These are phyloP conservation scores for Pelecanoides urinatrix DNA, from an alignment of 2,113 vertebrate genomes.

Conservation along the genomic window DNA sequence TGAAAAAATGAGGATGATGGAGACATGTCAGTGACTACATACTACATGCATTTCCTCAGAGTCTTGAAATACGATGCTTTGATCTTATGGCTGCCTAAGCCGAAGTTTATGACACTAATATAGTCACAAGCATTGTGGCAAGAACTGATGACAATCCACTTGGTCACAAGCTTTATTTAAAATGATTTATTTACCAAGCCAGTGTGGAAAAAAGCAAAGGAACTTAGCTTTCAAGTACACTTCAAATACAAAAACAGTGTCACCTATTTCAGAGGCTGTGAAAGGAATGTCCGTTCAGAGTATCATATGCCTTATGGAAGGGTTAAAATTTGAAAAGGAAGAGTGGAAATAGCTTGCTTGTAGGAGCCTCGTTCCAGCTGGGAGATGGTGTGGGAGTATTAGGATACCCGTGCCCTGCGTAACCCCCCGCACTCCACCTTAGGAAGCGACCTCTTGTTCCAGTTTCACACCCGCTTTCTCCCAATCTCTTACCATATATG, in stretches of 20 bases:
- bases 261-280: background rate
- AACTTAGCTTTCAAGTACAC: background rate
- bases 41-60: background rate
- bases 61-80: background rate
- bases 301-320: accelerated
- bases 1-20: background rate
- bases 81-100: background rate
- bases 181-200: background rate
- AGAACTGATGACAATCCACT: background rate
- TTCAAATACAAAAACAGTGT: background rate
- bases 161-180: background rate
- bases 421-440: accelerated
- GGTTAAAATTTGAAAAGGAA: background rate
- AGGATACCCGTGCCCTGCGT: accelerated
- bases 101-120: background rate
- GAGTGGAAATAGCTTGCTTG: background rate
- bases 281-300: background rate
- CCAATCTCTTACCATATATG: accelerated
- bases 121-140: background rate
- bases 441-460: background rate
- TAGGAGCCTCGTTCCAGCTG: background rate
- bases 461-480: background rate
- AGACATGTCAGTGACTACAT: background rate
- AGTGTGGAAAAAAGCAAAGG: background rate
- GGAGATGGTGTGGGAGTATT: background rate